These are phyloP conservation scores for Beroe ovata DNA, from an alignment of 37 sponge, comb jelly and placozoan genomes.

Conservation along the genomic window DNA sequence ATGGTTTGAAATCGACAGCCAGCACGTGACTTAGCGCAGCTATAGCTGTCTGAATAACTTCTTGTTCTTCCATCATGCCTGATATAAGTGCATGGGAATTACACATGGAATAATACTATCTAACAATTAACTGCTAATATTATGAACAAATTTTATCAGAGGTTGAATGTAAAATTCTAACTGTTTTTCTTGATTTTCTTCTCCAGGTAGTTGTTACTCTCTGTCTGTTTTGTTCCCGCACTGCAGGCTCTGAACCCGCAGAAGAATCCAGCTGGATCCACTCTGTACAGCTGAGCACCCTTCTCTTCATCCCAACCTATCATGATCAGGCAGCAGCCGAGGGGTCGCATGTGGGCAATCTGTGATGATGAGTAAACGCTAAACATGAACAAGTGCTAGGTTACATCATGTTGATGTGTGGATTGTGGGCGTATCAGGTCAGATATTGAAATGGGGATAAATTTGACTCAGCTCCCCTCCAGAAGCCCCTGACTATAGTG, in stretches of 20 bases:
- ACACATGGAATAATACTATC: too few relatives aligned
- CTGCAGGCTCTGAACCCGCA: constrained; percentile 97
- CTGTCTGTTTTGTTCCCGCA: constrained; percentile 94
- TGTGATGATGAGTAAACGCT: constrained; percentile 73
- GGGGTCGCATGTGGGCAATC: constrained; percentile 91
- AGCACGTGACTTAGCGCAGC: constrained; percentile 81
- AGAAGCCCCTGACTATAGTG: too few relatives aligned
- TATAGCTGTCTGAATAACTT: constrained; percentile 77
- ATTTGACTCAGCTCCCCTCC: too few relatives aligned
- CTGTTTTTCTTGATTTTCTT: constrained; percentile 95
- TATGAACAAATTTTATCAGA: too few relatives aligned
- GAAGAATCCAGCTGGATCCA: constrained; percentile 97
- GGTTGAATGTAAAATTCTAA: too few relatives aligned
- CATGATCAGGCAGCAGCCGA: constrained; percentile 84
- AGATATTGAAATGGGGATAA: too few relatives aligned
- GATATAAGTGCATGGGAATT: constrained; percentile 13
- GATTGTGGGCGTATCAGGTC: too few relatives aligned
- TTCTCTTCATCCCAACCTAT: constrained; percentile 65
- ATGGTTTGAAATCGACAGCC: constrained; percentile 89
- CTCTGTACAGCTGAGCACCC: constrained; percentile 87
- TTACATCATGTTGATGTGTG: too few relatives aligned
- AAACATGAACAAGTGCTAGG: constrained; percentile 6
- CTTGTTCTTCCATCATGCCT: constrained; percentile 26
- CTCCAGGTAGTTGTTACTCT: constrained; percentile 95
- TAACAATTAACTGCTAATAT: too few relatives aligned